Base-by-base conservation (phyloP, 2,797 vertebrate species). In the Tarsius wallacei region DNA sequence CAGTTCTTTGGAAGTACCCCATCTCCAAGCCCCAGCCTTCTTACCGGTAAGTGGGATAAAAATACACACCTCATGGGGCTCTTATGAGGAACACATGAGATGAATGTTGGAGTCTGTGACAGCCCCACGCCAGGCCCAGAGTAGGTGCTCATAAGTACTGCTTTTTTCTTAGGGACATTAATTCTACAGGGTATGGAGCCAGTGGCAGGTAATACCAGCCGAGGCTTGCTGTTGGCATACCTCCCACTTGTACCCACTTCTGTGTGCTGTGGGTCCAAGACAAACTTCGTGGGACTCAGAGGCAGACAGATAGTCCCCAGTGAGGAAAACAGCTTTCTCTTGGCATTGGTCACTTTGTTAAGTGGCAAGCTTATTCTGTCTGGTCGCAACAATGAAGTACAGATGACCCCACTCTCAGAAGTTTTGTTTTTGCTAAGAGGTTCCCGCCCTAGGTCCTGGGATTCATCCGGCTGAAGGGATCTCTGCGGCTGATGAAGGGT, bases 41-140 rank as follows among this genome's bases (percentile, higher is more conserved):
- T n/a, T 80, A 47, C 16, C 42, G 0, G 53, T 76, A 49, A 21
- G 5, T 59, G 36, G 78, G 12, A 70, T 87, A 77, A 89, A 59
- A 93, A 63, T 82, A 13, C 49, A 49, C 17, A 11, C 13, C 17
- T 53, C 0, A 0, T 0, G 17, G 51, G 13, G 49, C 15, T 74
- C 63, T 71, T 13, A 22, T 0, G 36, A 61, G 47, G 51, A 68
- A 42, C 42, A 28, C 4, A 19, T 13, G 51, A 88, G 51, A 66
- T 26, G 33, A 28, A 0, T 24, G 0, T 51, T 55, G 6, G 66
- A 5, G 19, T 26, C 0, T 3, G 7, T 33, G 57, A 33, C 5
- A 17, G 22, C 1, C 63, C 5, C 47, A 3, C 0, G 1, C 31
- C 31, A 26, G 68, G 71, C 5, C 3, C 21, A 16, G 7, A 17